phyloP scores from a whole-genome alignment of 2,888 invertebrate species.

The Thymelicus lineola region DNA sequence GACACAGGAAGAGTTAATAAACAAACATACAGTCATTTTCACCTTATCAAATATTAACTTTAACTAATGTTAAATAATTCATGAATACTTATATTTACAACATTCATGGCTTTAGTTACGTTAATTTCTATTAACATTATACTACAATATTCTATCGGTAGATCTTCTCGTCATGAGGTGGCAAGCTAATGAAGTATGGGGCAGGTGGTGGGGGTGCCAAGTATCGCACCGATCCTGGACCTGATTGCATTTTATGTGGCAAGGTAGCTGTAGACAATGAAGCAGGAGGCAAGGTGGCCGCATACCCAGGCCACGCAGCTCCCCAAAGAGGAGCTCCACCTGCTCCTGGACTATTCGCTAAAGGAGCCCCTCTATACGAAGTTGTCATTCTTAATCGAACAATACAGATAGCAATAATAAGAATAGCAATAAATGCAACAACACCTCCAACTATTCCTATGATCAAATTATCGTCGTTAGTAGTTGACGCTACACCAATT shows the following conservation, averaged over 20 bases:
- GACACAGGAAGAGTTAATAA: conserved; percentile 11
- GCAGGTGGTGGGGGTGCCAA: conserved; percentile 87
- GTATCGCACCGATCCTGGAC: conserved; percentile 81
- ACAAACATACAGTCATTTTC: conserved; percentile 43
- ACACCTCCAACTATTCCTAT: conserved; percentile 98
- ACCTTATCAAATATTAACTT: conserved; percentile 20
- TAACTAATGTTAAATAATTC: conserved; percentile 34
- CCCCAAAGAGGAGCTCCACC: conserved; percentile 87
- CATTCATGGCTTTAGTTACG: conserved; percentile 34
- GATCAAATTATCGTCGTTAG: conserved; percentile 96
- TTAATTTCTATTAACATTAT: conserved; percentile 42
- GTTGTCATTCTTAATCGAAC: conserved; percentile 90
- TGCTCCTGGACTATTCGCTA: conserved; percentile 86
- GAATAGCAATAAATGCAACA: conserved; percentile 94
- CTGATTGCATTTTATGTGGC: conserved; percentile 87
- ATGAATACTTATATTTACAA: conserved; percentile 38
- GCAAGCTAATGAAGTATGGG: conserved; percentile 87
- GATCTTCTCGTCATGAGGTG: conserved; percentile 87
- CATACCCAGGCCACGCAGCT: conserved; percentile 83
- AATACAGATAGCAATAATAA: conserved; percentile 95
- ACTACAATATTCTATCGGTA: conserved; percentile 78
- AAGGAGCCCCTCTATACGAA: conserved; percentile 88
- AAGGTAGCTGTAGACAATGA: conserved; percentile 87
- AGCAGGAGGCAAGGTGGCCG: conserved; percentile 85
- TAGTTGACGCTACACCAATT: conserved; percentile 85